A percentile compares a stretch with the other conserved stretches of the same genome.
Evolutionary conservation across 2,113 vertebrate genomes (phyloP).

Genomic region (Pristiophorus japonicus): DNA sequence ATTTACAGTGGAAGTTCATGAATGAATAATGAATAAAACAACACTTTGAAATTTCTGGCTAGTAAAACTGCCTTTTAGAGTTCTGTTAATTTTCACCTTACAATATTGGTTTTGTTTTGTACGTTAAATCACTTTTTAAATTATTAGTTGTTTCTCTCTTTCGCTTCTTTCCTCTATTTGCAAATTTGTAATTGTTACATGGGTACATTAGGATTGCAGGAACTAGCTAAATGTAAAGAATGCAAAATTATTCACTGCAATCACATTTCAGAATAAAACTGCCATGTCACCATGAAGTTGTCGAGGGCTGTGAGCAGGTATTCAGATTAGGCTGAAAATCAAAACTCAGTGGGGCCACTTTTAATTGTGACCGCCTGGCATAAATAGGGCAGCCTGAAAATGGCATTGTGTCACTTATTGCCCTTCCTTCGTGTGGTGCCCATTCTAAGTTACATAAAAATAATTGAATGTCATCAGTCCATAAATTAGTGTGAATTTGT

Average conservation of each 20-base stretch:
- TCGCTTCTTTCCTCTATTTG: background rate
- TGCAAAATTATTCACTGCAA: background rate
- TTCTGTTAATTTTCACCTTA: background rate
- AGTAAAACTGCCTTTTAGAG: background rate
- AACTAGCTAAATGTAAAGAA: background rate
- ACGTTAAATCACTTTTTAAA: background rate
- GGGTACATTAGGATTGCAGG: background rate
- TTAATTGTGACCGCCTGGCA: background rate
- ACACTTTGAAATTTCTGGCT: background rate
- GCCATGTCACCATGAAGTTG: background rate
- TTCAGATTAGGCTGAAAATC: background rate
- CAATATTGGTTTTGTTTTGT: background rate
- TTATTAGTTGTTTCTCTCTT: background rate
- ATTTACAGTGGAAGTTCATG: background rate
- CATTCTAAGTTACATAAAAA: background rate
- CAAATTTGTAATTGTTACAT: background rate
- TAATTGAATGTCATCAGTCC: background rate
- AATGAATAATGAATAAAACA: conserved; percentile 3
- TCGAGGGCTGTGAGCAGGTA: background rate
- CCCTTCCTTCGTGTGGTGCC: no score
- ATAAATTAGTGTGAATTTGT: background rate
- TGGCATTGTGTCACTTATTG: background rate
- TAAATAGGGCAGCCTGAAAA: background rate
- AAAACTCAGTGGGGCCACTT: background rate
- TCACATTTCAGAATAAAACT: background rate